Percentiles rank a stretch among this genome's conserved stretches.
These are phyloP conservation scores for Oryzias woworae DNA, from an alignment of 2,113 vertebrate species.

Conservation along the genomic window DNA sequence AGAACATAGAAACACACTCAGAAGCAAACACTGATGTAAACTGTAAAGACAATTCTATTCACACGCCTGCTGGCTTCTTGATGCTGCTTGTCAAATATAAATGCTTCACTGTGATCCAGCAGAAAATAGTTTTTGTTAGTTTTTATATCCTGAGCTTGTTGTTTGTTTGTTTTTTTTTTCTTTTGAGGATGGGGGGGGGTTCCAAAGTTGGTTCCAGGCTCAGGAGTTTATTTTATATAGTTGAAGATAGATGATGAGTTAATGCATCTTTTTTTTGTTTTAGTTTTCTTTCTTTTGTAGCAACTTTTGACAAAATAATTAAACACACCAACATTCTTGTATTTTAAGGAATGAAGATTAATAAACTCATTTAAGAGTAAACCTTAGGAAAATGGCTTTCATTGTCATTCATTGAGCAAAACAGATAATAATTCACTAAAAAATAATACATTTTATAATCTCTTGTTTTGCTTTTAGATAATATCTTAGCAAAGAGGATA, in stretches of 20 bases:
- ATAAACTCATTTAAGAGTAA: not conserved
- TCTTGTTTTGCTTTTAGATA: conserved; percentile 1
- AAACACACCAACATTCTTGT: conserved; percentile 2
- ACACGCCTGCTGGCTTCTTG: conserved; percentile 62
- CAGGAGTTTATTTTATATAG: conserved; percentile 10
- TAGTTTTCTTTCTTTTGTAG: not conserved
- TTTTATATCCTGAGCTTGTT: conserved; percentile 33
- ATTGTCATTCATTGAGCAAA: too few species aligned
- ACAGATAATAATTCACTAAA: not conserved
- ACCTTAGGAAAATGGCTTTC: too few species aligned
- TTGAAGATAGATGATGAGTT: conserved; percentile 49
- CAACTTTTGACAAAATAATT: conserved; percentile 8
- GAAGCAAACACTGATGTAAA: conserved; percentile 9
- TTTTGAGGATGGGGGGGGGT: conserved; percentile 30
- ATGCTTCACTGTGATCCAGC: conserved; percentile 56
- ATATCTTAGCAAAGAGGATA: not conserved
- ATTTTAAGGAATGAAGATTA: not conserved
- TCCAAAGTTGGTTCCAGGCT: conserved; percentile 52
- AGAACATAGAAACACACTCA: conserved; percentile 19
- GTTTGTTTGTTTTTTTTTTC: conserved; percentile 20
- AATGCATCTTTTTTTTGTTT: conserved; percentile 33
- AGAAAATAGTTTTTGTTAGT: conserved; percentile 24
- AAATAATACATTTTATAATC: not conserved
- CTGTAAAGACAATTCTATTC: conserved; percentile 57
- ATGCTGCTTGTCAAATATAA: conserved; percentile 69